Evolutionary conservation across 1,140 invertebrate species (phyloP).

Genomic region (Centruroides vittatus): DNA sequence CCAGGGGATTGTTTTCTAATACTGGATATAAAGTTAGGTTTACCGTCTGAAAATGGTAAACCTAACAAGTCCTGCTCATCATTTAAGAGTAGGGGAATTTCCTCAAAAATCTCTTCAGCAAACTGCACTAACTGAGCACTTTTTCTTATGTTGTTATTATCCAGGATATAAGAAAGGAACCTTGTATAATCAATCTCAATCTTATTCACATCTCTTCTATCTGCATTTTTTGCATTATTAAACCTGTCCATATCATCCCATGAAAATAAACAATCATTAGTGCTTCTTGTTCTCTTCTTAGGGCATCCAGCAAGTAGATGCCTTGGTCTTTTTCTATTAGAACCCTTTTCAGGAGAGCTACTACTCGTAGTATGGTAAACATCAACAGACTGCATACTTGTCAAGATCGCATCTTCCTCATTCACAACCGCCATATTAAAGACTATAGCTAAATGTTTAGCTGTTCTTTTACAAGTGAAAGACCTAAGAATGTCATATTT

Average conservation of each 20-base stretch:
- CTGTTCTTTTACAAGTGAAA: background rate
- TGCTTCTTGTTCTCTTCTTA: background rate
- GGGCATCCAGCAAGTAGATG: background rate
- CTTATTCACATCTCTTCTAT: background rate
- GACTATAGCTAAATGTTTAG: background rate
- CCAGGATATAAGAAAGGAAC: background rate
- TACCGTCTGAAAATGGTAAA: no score
- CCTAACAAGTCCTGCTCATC: no score
- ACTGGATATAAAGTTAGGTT: no score
- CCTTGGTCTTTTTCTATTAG: background rate
- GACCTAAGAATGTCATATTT: background rate
- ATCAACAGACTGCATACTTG: background rate
- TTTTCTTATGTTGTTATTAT: background rate
- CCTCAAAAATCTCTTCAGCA: background rate
- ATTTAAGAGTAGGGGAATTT: no score
- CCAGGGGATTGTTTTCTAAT: no score
- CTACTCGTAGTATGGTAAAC: background rate
- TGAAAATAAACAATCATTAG: background rate
- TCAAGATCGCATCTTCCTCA: background rate
- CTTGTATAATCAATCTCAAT: background rate
- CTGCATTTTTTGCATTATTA: background rate
- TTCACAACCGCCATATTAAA: background rate
- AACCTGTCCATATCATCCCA: background rate
- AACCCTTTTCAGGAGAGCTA: background rate
- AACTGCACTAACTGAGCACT: background rate